Evolutionary conservation across 2,888 invertebrate genomes (phyloP).

Genomic region (Caenorhabditis sp.): DNA sequence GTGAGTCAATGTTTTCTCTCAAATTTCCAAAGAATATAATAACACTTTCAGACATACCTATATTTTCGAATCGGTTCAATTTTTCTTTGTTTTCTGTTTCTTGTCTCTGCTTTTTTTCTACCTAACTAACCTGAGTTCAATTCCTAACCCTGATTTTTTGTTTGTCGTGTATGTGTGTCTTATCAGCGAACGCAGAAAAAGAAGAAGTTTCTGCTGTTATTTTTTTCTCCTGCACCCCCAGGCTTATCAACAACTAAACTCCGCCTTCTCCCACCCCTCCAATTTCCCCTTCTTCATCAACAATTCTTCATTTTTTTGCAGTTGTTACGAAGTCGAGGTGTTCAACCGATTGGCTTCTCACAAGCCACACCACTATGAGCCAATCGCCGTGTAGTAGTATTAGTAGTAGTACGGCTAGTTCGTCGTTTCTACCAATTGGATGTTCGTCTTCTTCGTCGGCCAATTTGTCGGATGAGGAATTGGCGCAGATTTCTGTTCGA

Average conservation of each 20-base stretch:
- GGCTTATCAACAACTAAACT: neutral
- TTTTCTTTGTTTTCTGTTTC: constrained; percentile 28
- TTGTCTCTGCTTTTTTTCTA: constrained; percentile 18
- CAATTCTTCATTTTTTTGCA: constrained; percentile 39
- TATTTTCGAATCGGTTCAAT: neutral
- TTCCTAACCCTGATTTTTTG: too few species aligned
- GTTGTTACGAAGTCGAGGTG: constrained; percentile 68
- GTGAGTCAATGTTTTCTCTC: constrained; percentile 17
- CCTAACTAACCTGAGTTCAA: neutral
- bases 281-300: neutral
- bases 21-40: neutral
- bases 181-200: too few species aligned
- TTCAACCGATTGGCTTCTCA: constrained; percentile 63
- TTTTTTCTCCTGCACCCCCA: constrained; percentile 7
- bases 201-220: neutral
- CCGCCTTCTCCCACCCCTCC: neutral
- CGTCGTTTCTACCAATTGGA: neutral
- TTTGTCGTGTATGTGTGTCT: too few species aligned
- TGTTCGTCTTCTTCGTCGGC: constrained; percentile 22
- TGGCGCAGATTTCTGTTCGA: constrained; percentile 63
- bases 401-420: neutral
- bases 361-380: constrained; percentile 65
- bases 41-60: too few species aligned
- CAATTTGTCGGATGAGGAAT: constrained; percentile 60
- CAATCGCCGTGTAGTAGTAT: constrained; percentile 20